These are phyloP conservation scores for Parauchenoglanis punctatus DNA, from an alignment of 2,797 vertebrate genomes.

Conservation along the genomic window DNA sequence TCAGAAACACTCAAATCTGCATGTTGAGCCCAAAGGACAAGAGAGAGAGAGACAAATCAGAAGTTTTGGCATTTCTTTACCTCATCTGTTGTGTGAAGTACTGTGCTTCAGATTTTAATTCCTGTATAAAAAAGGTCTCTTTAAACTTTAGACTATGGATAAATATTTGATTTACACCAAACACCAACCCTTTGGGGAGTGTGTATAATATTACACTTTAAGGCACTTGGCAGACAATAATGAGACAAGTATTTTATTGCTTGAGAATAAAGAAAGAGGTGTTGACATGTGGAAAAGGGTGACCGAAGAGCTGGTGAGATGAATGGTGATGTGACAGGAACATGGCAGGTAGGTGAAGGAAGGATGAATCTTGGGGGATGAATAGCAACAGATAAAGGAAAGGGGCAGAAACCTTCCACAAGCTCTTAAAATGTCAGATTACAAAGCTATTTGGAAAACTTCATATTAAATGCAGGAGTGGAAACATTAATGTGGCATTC, in stretches of 20 bases:
- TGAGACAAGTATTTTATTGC: neutral
- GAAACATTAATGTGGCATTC: neutral
- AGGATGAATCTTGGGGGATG: conserved; percentile 34
- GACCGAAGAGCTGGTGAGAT: conserved; percentile 11
- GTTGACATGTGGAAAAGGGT: conserved; percentile 24
- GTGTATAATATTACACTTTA: neutral
- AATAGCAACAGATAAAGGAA: conserved; percentile 4
- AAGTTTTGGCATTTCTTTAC: conserved; percentile 13
- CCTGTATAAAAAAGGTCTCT: neutral
- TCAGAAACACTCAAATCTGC: conserved; percentile 34
- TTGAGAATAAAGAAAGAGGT: conserved; percentile 15
- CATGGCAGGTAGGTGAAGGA: conserved; percentile 24
- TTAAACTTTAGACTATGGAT: neutral
- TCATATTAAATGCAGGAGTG: neutral
- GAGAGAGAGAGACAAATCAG: neutral
- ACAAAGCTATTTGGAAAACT: conserved; percentile 22
- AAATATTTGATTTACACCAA: neutral
- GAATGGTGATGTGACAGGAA: conserved; percentile 4
- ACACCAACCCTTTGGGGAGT: neutral
- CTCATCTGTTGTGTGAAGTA: neutral
- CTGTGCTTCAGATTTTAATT: neutral
- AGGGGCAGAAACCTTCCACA: neutral
- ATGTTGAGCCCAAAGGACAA: conserved; percentile 19
- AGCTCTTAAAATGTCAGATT: neutral
- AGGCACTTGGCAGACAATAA: neutral